Evolutionary conservation across 2,888 invertebrate genomes (phyloP), one percentile per base, ranked within the genome.

Genomic region (Eupeodes latifasciatus): DNA sequence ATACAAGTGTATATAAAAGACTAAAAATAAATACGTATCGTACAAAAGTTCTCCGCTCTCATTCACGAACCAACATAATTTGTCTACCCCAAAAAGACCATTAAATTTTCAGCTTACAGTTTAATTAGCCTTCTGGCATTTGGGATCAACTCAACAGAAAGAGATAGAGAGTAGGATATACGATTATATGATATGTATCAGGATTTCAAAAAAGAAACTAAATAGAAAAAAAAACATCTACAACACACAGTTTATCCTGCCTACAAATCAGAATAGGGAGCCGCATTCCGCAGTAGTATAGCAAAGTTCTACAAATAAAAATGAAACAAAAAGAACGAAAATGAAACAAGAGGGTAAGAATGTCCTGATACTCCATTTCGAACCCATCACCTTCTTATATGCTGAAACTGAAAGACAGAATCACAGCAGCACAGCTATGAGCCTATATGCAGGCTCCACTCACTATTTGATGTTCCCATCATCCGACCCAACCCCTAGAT

Each of bases 91-190:
- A 67, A 69, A 87, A 72, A 80, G 71, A 84, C 84, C 84, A 87
- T 87, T 87, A 87, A 87, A 84, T 84, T 87, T 87, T 87, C 83
- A 87, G 87, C 80, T 84, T 84, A 84, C 83, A 72, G 87, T 87
- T 84, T 87, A 87, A 87, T 87, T 87, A 87, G 87, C 84, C 87
- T 84, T 84, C 84, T 87, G 84, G 87, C 87, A 87, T 87, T 87
- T 80, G 79, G 79, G 87, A 87, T 83, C 87, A 87, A 83, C 79
- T 83, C 66, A 64, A 77, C 72, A 34, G 40, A 71, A 44, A n/a
- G 16, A 85, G 67, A 75, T 55, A 64, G 44, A 62, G 44, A 47
- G 47, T 6, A 55, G 44, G 40, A n/a, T 66, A 47, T 53, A 53
- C 40, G 47, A 59, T 36, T 64, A 51, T 51, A 69, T 49, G 62